Conservation (phyloP, 2,888 invertebrate genomes). For the Agelastica alni region DNA sequence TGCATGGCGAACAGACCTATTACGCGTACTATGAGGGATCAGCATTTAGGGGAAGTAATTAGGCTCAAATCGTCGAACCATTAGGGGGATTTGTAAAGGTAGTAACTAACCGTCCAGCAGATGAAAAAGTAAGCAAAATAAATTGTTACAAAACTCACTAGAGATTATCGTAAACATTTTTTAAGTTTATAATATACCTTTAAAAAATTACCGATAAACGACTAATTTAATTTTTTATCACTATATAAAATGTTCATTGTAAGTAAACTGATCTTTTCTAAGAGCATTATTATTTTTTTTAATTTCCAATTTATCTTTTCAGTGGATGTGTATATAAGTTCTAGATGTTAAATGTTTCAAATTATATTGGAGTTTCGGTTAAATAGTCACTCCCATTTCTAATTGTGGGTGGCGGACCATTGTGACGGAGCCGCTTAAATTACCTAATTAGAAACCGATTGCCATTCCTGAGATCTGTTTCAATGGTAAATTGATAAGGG, state of each 20-base stretch:
- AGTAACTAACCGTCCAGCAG: not conserved
- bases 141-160: too few relatives aligned
- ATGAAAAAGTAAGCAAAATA: too few relatives aligned
- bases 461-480: not conserved
- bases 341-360: too few relatives aligned
- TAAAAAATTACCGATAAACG: too few relatives aligned
- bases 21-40: conserved; percentile 10
- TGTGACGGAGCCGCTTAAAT: conserved; percentile 12
- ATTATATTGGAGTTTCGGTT: too few relatives aligned
- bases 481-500: not conserved
- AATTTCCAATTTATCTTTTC: not conserved
- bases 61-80: conserved; percentile 29
- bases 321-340: too few relatives aligned
- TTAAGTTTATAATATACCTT: too few relatives aligned
- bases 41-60: conserved; percentile 18
- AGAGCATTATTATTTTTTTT: not conserved
- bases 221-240: too few relatives aligned
- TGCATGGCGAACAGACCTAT: not conserved
- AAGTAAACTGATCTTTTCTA: not conserved
- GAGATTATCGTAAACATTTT: too few relatives aligned
- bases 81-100: conserved; percentile 14
- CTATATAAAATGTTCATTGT: too few relatives aligned
- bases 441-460: conserved; percentile 15
- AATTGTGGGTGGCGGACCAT: conserved; percentile 17
- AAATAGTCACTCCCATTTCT: not conserved